Evolutionary conservation across 2,797 vertebrate species (phyloP).

Genomic region (Crenichthys baileyi): DNA sequence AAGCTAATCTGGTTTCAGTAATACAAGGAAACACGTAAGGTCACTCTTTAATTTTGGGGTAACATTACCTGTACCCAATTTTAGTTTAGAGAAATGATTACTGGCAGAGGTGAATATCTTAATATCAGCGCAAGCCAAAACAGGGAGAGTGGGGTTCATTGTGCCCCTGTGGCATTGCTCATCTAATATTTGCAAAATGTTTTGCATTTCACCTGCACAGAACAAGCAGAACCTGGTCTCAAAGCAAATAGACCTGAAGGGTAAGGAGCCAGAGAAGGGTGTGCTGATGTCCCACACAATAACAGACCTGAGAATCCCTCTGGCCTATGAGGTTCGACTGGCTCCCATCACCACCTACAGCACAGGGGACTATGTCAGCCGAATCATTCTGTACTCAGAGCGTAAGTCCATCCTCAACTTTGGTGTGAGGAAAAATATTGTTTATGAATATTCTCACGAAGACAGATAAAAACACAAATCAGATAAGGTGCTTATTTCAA

Average conservation of each 20-base stretch:
- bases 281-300: conserved; percentile 88
- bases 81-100: not conserved
- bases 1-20: not conserved
- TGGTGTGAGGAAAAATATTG: not conserved
- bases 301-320: conserved; percentile 88
- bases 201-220: conserved; percentile 53
- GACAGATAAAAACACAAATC: not conserved
- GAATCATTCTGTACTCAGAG: conserved; percentile 92
- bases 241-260: conserved; percentile 85
- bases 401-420: conserved; percentile 82
- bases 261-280: conserved; percentile 86
- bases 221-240: conserved; percentile 74
- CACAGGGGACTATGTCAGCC: conserved; percentile 86
- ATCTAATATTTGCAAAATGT: conserved; percentile 14
- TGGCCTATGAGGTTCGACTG: conserved; percentile 91
- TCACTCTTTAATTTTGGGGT: not conserved
- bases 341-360: conserved; percentile 91
- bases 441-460: not conserved
- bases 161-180: not conserved
- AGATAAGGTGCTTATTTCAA: not conserved
- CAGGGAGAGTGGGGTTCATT: not conserved
- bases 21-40: not conserved
- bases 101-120: not conserved
- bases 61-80: not conserved
- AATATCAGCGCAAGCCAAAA: not conserved